Evolutionary conservation across 1,140 invertebrate genomes (phyloP), one percentile per base, ranked within the genome.

Genomic region (Bombus superbus): DNA sequence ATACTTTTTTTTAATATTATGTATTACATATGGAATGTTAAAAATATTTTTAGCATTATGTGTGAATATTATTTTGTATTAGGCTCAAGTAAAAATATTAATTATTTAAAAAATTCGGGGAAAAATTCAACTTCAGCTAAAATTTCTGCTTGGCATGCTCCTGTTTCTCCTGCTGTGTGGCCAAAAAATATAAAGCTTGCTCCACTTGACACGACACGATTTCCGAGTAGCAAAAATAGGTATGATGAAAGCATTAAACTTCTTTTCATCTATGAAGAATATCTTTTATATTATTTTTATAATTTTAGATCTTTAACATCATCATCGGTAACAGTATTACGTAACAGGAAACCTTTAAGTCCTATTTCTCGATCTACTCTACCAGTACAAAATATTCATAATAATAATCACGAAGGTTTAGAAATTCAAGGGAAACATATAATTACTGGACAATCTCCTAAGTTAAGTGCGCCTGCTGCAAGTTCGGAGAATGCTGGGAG

Each of bases 161-260:
- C 94, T 59, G 90, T 94, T 9, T 92, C 87, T 82, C 88, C 92
- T 68, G 90, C 92, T 28, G 86, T 92, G 47, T 94, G 91, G 91
- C 92, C 93, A 53, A 94, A 94, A 91, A 95, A 95, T 86, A 68
- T 95, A 15, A 94, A 92, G 77, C 93, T 95, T 53, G 93, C 94
- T 76, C 94, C 94, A 40, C 93, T 95, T 72, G 93, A 95, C 83
- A 89, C 90, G 73, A 90, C 94, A 11, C 90, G 86, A 89, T 74
- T 95, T 85, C 91, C 94, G 62, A 94, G 88, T 86, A 92, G 88
- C 78, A 94, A 92, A 89, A 93, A 93, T 77, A 92, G 94, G 94
- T 95, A 88, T 82, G 69, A 81, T 68, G 13, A 68, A 74, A 74
- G 64, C 11, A 15, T 64, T 73, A 42, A 64, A 15, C 5, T 40